Evolutionary conservation across 2,797 vertebrate genomes (phyloP), one percentile per base, ranked within the genome.

Genomic region (Prionace glauca): DNA sequence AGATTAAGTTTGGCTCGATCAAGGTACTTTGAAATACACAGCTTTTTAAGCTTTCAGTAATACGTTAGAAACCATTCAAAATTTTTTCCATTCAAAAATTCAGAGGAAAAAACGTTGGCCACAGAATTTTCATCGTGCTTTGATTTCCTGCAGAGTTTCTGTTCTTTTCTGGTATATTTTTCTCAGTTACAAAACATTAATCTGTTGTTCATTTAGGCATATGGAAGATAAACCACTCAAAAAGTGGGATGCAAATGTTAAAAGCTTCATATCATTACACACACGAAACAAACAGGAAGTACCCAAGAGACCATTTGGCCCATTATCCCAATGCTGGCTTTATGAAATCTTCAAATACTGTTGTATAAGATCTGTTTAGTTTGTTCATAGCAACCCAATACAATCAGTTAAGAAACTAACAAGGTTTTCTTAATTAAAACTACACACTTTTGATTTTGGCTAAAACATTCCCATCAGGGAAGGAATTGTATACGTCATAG

Each of bases 261-360:
- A 88, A 60, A 88, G 86, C 24, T 50, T 26, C 86, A 36, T 84
- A 24, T 87, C 50, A 45, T 86, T 45, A 24, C 45, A 50, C 22
- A n/a, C 7, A 62, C 32, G 65, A 65, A 91, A 20, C 84, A 87
- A 41, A 50, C 60, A 62, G 56, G 14, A 65, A 65, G 65, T 65
- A 56, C 79, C 20, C n/a, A 11, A 8, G 50, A 26, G 36, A 84
- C 36, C 1, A 41, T 8, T 41, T 14, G 2, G 29, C 56, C 32
- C 56, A 91, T 36, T 16, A 18, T 65, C 14, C 18, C 14, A 65
- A 32, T 91, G 88, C 16, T 41, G 50, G 86, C 50, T 88, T 24
- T 88, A 41, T 84, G 86, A 56, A 60, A 91, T 91, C 60, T 90
- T 91, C 12, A 91, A 91, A 91, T 91, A 67, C 16, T 56, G 50